Conservation (phyloP, 2,113 vertebrate genomes). For the Sapajus apella region DNA sequence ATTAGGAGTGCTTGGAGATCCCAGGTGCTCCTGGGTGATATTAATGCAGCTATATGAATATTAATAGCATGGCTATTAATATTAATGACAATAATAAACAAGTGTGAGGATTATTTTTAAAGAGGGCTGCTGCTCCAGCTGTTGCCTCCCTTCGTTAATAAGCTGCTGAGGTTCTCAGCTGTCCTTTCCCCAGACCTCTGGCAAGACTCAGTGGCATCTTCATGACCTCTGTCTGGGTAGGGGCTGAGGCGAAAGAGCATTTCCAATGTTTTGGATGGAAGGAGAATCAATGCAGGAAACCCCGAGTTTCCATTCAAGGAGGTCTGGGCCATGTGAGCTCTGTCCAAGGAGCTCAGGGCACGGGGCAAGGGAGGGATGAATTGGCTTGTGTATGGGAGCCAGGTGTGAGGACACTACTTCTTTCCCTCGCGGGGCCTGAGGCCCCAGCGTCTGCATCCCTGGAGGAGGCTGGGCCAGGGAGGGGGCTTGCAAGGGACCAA, state of each 20-base stretch:
- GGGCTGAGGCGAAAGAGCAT: constrained; percentile 1
- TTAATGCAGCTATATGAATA: constrained; percentile 74
- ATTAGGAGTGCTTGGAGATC: constrained; percentile 76
- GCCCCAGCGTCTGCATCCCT: constrained; percentile 50
- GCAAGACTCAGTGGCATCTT: background rate
- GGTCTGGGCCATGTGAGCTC: background rate
- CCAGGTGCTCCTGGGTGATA: constrained; percentile 71
- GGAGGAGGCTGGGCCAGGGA: constrained; percentile 35
- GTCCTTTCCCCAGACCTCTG: constrained; percentile 46
- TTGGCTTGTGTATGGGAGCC: background rate
- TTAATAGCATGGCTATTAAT: constrained; percentile 77
- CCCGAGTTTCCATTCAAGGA: background rate
- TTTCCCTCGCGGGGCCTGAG: constrained; percentile 11
- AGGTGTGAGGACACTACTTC: background rate
- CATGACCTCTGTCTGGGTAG: constrained; percentile 1
- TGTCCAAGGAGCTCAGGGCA: background rate
- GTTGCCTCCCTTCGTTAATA: constrained; percentile 61
- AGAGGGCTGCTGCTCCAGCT: background rate
- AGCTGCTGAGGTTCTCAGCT: background rate
- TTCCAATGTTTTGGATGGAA: background rate
- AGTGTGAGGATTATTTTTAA: constrained; percentile 76
- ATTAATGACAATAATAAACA: constrained; percentile 82
- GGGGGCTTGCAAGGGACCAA: constrained; percentile 41
- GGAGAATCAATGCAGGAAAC: background rate
- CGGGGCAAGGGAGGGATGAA: background rate